Evolutionary conservation across 2,888 invertebrate species (phyloP).

Genomic region (Achlya flavicornis): DNA sequence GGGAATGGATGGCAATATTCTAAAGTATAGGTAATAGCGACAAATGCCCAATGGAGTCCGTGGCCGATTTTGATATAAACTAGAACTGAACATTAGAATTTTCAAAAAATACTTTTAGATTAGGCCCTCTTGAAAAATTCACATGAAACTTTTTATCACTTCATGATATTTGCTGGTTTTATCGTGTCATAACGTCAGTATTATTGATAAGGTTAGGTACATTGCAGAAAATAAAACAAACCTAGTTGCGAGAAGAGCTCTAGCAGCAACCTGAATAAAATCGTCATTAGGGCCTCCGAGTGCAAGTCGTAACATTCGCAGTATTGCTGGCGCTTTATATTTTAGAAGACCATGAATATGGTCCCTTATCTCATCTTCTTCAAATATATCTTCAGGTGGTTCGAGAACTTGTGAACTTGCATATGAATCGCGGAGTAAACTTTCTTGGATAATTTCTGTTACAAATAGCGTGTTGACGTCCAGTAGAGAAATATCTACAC

Average conservation of each 20-base stretch:
- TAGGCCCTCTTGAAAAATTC: too few species aligned
- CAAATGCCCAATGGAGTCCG: too few species aligned
- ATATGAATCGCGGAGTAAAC: constrained; percentile 61
- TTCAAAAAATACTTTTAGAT: too few species aligned
- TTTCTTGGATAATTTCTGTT: constrained; percentile 71
- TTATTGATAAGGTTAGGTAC: too few species aligned
- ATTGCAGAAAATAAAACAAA: constrained; percentile 28
- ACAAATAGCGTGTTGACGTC: constrained; percentile 68
- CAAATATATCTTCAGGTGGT: constrained; percentile 44
- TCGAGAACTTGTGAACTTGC: constrained; percentile 43
- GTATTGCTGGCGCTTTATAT: constrained; percentile 65
- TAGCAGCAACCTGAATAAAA: constrained; percentile 53
- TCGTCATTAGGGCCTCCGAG: constrained; percentile 52
- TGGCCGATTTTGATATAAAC: too few species aligned
- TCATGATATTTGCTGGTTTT: too few species aligned
- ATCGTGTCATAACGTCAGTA: too few species aligned
- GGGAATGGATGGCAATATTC: too few species aligned
- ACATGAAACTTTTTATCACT: too few species aligned
- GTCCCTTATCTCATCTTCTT: constrained; percentile 52
- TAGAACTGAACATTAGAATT: too few species aligned
- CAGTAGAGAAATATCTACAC: constrained; percentile 45
- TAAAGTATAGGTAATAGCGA: too few species aligned
- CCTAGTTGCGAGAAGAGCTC: constrained; percentile 53
- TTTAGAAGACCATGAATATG: constrained; percentile 56
- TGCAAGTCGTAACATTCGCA: constrained; percentile 58